Percentiles rank a stretch among this genome's conserved stretches.
Evolutionary conservation across 1,140 invertebrate genomes (phyloP).

Genomic region (Radopholus similis): DNA sequence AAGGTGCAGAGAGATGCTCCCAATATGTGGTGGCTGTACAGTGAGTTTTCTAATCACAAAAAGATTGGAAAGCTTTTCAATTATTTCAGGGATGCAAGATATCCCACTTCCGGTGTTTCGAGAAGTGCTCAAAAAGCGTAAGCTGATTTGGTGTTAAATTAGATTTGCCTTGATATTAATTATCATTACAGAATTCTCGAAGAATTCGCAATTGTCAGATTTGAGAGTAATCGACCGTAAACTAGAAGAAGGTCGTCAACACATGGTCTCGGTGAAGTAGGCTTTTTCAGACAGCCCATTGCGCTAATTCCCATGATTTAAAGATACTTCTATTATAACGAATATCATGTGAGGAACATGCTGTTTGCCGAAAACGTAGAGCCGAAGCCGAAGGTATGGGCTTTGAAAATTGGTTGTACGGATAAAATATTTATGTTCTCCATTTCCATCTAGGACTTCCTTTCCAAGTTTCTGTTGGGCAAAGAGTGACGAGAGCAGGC

Average conservation of each 20-base stretch:
- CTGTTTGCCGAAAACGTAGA: constrained; percentile 18
- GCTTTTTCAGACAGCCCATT: background rate
- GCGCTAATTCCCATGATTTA: too few species aligned
- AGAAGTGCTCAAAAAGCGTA: constrained; percentile 10
- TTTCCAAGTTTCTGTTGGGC: constrained; percentile 14
- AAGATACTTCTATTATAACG: constrained; percentile 10
- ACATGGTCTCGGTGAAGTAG: background rate
- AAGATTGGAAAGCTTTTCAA: background rate
- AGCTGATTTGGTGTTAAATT: background rate
- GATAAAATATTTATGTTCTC: background rate
- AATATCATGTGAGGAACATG: constrained; percentile 18
- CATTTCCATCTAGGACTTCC: background rate
- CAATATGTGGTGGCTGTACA: background rate
- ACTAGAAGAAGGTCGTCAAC: background rate
- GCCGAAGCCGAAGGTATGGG: constrained; percentile 12
- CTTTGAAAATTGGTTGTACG: too few species aligned
- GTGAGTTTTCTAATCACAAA: background rate
- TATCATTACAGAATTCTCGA: constrained; percentile 9
- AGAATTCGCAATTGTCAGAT: constrained; percentile 4
- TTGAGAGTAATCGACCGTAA: constrained; percentile 2
- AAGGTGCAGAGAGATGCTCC: background rate
- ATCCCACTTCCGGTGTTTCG: constrained; percentile 16
- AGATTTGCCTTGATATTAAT: background rate
- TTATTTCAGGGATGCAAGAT: background rate
- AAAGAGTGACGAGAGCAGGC: too few species aligned